Conservation (phyloP, 2,797 vertebrate genomes). For the Adelosebastes latens region DNA sequence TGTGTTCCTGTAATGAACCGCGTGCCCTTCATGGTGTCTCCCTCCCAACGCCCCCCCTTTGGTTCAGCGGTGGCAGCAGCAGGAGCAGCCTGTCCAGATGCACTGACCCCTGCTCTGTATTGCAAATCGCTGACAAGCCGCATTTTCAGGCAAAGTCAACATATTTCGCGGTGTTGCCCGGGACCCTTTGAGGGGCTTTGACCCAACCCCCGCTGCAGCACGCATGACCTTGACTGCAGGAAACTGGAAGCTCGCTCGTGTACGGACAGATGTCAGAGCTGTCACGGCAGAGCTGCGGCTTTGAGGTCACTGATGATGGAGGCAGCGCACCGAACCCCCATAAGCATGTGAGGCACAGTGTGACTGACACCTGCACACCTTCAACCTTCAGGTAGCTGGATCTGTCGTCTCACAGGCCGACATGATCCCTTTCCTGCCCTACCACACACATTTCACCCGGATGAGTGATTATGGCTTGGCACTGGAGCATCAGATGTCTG, state of each 20-base stretch:
- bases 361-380: slow-evolving; percentile 36
- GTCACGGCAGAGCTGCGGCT: slow-evolving; percentile 6
- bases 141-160: slow-evolving; percentile 59
- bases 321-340: neutral
- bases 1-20: slow-evolving; percentile 3
- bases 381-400: slow-evolving; percentile 26
- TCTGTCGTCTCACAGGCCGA: slow-evolving; percentile 21
- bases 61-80: neutral
- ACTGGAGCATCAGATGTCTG: neutral
- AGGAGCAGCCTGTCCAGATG: slow-evolving; percentile 44
- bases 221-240: slow-evolving; percentile 51
- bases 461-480: neutral
- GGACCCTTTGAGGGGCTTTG: slow-evolving; percentile 39
- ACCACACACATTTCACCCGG: neutral
- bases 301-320: slow-evolving; percentile 24
- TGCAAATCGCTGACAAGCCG: slow-evolving; percentile 47
- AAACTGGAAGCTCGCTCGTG: neutral
- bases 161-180: slow-evolving; percentile 31
- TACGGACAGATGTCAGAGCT: slow-evolving; percentile 38
- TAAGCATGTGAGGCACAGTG: slow-evolving; percentile 11
- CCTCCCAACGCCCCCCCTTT: neutral
- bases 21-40: slow-evolving; percentile 14
- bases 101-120: slow-evolving; percentile 23
- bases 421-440: neutral
- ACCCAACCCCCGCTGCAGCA: slow-evolving; percentile 4